Evolutionary conservation across 2,797 vertebrate genomes (phyloP).

Genomic region (Pseudochaenichthys georgianus): DNA sequence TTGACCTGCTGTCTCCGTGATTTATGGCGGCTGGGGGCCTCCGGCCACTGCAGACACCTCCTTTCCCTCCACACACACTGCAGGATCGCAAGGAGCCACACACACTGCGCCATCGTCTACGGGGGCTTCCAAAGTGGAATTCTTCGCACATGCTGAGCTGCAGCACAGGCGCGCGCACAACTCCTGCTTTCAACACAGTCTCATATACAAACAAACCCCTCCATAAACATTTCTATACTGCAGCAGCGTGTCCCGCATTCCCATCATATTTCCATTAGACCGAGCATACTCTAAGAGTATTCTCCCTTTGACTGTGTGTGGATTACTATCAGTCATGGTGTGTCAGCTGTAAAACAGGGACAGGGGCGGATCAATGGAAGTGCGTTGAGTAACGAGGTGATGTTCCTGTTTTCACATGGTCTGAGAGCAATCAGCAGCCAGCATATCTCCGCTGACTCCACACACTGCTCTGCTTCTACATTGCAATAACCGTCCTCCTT

Average conservation of each 20-base stretch:
- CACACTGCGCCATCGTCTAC: slow-evolving; percentile 57
- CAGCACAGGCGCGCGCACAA: slow-evolving; percentile 18
- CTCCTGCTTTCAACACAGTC: background rate
- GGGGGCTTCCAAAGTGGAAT: slow-evolving; percentile 57
- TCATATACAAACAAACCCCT: slow-evolving; percentile 56
- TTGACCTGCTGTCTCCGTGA: slow-evolving; percentile 83
- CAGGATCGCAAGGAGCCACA: slow-evolving; percentile 62
- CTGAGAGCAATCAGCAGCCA: slow-evolving; percentile 73
- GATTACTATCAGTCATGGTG: slow-evolving; percentile 75
- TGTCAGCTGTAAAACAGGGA: slow-evolving; percentile 70
- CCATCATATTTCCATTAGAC: slow-evolving; percentile 55
- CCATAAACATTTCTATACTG: slow-evolving; percentile 65
- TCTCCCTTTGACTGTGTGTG: slow-evolving; percentile 52
- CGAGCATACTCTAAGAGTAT: slow-evolving; percentile 33
- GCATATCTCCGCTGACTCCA: slow-evolving; percentile 51
- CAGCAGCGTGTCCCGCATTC: slow-evolving; percentile 36
- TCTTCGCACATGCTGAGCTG: slow-evolving; percentile 46
- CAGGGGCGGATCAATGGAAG: slow-evolving; percentile 81
- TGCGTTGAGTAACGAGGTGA: slow-evolving; percentile 80
- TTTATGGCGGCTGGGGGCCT: slow-evolving; percentile 82
- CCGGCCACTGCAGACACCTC: slow-evolving; percentile 79
- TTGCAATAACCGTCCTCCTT: slow-evolving; percentile 38
- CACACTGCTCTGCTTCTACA: slow-evolving; percentile 36
- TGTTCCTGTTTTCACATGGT: slow-evolving; percentile 72
- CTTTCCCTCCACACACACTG: slow-evolving; percentile 58